Evolutionary conservation across 1,140 invertebrate species (phyloP), one percentile per base, ranked within the genome.

Genomic region (Drosophila ironensis): DNA sequence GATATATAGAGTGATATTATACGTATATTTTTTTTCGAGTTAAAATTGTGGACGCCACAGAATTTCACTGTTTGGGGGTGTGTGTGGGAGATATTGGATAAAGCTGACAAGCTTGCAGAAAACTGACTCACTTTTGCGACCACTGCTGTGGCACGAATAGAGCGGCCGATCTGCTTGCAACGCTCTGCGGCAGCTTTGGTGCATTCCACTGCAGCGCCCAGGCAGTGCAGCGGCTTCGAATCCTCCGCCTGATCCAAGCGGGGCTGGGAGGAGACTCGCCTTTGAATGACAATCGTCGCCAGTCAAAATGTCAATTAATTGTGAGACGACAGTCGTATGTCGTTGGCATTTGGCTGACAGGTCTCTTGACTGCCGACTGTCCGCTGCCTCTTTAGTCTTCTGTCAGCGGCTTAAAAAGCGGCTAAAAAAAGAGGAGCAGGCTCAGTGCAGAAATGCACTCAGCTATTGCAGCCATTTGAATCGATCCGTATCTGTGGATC

Each of bases 301-400:
- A 71, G 70, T 78, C 73, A 74, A 84, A 84, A 84, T 70, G 78
- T 86, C 78, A 84, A 84, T 84, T 84, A 84, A 78, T 73, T 82
- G 77, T 84, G 69, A 82, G 57, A 77, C 81, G 78, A 77, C 72
- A 77, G 67, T 75, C 59, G 73, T 70, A 70, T 66, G 76, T 80
- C 76, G 72, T 64, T 42, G 57, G 54, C 53, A 37, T 42, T 51
- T 19, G 17, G 30, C 8, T 72, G 68, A 53, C 68, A 72, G 69
- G 37, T 54, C 25, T n/a, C n/a, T n/a, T n/a, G n/a, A n/a, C n/a
- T 47, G 45, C 45, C 72, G 57, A 41, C 50, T 16, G 35, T 75
- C 35, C 14, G 4, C 25, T 27, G 25, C 25, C 25, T 27, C 25
- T 27, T 9, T n/a, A 8, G 27, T 30, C 28, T 14, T 14, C 30